phyloP scores from a whole-genome alignment of 1,140 invertebrate species.

The Drosophila pallidifrons region DNA sequence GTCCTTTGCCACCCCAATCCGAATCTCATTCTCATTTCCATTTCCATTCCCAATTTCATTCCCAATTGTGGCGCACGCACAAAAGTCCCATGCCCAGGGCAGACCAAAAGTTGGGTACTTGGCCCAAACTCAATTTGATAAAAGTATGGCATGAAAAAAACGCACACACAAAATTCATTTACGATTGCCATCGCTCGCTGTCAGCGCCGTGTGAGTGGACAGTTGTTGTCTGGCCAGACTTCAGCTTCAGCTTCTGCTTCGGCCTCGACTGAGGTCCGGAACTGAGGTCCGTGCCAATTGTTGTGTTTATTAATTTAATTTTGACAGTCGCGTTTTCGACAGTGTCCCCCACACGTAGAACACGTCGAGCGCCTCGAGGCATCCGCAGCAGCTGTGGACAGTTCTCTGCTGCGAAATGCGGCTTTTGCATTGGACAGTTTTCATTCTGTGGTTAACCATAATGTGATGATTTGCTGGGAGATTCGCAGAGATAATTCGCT shows the following conservation, averaged over 20 bases:
- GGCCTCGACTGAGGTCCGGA: neutral
- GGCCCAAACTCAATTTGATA: conserved; percentile 76
- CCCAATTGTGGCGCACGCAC: neutral
- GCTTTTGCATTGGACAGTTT: conserved; percentile 34
- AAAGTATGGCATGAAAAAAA: conserved; percentile 60
- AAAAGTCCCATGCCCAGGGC: conserved; percentile 46
- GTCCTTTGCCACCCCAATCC: conserved; percentile 12
- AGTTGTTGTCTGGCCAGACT: conserved; percentile 52
- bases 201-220: conserved; percentile 70
- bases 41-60: neutral
- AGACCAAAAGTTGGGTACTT: conserved; percentile 78
- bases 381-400: conserved; percentile 61
- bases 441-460: conserved; percentile 50
- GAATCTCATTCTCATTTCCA: conserved; percentile 4
- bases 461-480: conserved; percentile 32
- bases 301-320: conserved; percentile 84
- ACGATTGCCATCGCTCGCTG: conserved; percentile 64
- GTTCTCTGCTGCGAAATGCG: conserved; percentile 47
- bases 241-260: neutral
- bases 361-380: conserved; percentile 49
- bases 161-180: conserved; percentile 71
- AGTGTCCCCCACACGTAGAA: conserved; percentile 47
- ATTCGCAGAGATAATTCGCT: conserved; percentile 2
- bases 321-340: conserved; percentile 70
- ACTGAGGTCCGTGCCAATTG: conserved; percentile 62